Evolutionary conservation across 2,113 vertebrate species (phyloP).

Genomic region (Anguilla rostrata): DNA sequence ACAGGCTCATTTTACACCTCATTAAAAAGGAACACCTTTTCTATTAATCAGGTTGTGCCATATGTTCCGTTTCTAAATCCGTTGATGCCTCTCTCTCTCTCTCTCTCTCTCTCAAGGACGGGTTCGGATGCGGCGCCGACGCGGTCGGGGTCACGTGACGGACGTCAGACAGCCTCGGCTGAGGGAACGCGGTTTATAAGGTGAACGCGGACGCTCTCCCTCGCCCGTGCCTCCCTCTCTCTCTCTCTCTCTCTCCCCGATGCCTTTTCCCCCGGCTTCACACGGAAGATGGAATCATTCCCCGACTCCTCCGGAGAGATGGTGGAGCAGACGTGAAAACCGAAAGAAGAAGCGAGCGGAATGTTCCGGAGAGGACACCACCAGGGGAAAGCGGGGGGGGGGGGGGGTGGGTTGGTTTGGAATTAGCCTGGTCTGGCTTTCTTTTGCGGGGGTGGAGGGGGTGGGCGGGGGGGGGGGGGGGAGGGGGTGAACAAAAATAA

Average conservation of each 20-base stretch:
- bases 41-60: background rate
- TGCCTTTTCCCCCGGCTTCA: background rate
- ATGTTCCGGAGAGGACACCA: constrained; percentile 1
- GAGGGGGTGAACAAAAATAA: too few relatives aligned
- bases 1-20: background rate
- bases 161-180: background rate
- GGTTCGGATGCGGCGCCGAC: background rate
- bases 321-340: background rate
- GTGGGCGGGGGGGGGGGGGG: too few relatives aligned
- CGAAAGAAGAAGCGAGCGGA: background rate
- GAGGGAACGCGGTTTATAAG: background rate
- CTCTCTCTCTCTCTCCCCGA: background rate
- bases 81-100: background rate
- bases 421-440: constrained; percentile 1
- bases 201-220: background rate
- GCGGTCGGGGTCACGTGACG: background rate
- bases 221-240: too few relatives aligned
- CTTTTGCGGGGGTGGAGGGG: too few relatives aligned
- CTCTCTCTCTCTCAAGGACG: background rate
- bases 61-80: background rate
- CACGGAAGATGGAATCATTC: constrained; percentile 17
- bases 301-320: background rate
- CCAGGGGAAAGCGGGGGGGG: background rate
- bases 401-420: too few relatives aligned
- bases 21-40: constrained; percentile 4